phyloP scores from a whole-genome alignment of 2,888 invertebrate species.

The Baccha elongata region DNA sequence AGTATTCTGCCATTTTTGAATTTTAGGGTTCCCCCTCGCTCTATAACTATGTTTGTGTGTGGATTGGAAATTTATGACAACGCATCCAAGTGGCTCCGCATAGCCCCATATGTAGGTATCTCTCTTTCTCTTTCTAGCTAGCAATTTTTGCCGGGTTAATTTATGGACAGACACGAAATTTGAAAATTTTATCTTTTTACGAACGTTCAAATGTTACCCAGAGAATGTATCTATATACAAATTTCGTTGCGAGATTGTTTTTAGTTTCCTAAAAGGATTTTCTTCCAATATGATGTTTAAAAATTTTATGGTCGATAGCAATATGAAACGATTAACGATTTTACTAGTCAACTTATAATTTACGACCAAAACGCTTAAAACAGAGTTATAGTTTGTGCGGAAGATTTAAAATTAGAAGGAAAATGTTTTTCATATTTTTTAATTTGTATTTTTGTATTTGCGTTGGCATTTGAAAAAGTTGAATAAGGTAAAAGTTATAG shows the following conservation, averaged over 20 bases:
- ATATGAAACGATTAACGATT: constrained; percentile 72
- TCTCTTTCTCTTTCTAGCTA: background rate
- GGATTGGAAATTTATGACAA: constrained; percentile 66
- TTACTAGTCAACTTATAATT: constrained; percentile 56
- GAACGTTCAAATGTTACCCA: constrained; percentile 4
- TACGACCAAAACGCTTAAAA: constrained; percentile 41
- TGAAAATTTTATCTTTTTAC: constrained; percentile 61
- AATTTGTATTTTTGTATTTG: constrained; percentile 9
- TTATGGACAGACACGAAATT: constrained; percentile 70
- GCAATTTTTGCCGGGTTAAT: constrained; percentile 59
- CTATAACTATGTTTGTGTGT: background rate
- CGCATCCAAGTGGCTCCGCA: constrained; percentile 51
- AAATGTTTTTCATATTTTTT: constrained; percentile 35
- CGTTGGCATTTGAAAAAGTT: constrained; percentile 2
- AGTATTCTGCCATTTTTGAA: constrained; percentile 37
- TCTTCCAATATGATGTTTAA: constrained; percentile 53
- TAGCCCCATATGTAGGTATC: background rate
- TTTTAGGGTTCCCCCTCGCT: constrained; percentile 45
- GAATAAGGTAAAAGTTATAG: background rate
- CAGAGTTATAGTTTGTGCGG: background rate
- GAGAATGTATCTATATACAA: background rate
- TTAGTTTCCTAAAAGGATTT: constrained; percentile 69
- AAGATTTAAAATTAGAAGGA: background rate
- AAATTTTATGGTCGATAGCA: constrained; percentile 72
- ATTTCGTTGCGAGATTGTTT: background rate